phyloP scores from a whole-genome alignment of 2,888 invertebrate species.

The Volucella inflata region DNA sequence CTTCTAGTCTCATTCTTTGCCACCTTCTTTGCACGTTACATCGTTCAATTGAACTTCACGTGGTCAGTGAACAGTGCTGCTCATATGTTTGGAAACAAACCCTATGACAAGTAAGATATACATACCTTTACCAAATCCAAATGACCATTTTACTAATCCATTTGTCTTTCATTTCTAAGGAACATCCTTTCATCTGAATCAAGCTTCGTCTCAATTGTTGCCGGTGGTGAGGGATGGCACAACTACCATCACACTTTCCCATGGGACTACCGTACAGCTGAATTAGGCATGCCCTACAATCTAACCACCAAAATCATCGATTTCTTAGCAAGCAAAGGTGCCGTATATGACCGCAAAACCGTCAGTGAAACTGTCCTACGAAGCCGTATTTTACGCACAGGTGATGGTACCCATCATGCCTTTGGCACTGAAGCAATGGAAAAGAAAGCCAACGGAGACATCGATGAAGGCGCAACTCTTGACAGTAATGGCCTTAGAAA shows the following conservation, averaged over 20 bases:
- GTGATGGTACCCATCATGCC: conserved; percentile 87
- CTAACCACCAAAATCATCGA: conserved; percentile 88
- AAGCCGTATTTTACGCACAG: conserved; percentile 86
- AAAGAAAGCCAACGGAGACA: conserved; percentile 45
- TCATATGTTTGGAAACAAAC: conserved; percentile 88
- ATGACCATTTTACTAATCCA: neutral
- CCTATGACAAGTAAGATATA: conserved; percentile 87
- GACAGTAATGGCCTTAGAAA: conserved; percentile 71
- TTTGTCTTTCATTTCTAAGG: conserved; percentile 82
- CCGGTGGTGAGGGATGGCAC: conserved; percentile 94
- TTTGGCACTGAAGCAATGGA: conserved; percentile 82
- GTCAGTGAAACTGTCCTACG: conserved; percentile 82
- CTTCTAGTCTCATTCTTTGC: conserved; percentile 86
- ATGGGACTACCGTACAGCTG: conserved; percentile 94
- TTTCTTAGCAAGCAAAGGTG: conserved; percentile 86
- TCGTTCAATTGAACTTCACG: conserved; percentile 87
- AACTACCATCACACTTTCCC: conserved; percentile 96
- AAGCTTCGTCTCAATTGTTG: conserved; percentile 87
- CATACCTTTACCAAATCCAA: neutral
- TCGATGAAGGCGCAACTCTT: conserved; percentile 53
- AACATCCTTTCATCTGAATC: conserved; percentile 90
- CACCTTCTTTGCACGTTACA: conserved; percentile 86
- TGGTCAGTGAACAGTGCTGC: conserved; percentile 91
- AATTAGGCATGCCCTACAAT: conserved; percentile 87
- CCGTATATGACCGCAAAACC: conserved; percentile 84